Evolutionary conservation across 2,797 vertebrate genomes (phyloP).

Genomic region (Enteromius argenteus): DNA sequence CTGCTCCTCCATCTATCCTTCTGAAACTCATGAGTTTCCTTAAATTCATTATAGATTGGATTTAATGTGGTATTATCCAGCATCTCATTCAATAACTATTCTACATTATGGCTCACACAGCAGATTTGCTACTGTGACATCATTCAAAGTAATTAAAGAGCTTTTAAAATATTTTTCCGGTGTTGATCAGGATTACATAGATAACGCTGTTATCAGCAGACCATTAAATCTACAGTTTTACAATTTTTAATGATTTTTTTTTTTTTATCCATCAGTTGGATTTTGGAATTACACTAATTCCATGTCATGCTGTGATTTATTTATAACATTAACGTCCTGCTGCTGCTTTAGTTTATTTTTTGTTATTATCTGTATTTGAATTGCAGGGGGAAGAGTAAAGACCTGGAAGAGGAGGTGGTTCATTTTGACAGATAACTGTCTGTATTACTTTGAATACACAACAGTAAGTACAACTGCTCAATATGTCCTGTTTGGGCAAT

Average conservation of each 20-base stretch:
- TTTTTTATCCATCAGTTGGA: background rate
- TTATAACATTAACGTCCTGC: background rate
- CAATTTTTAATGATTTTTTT: slow-evolving; percentile 52
- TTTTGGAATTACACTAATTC: background rate
- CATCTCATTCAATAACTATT: background rate
- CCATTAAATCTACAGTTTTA: slow-evolving; percentile 73
- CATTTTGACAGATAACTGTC: slow-evolving; percentile 97
- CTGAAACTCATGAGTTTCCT: background rate
- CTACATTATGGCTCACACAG: slow-evolving; percentile 2
- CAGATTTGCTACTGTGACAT: slow-evolving; percentile 15
- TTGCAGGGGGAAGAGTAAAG: slow-evolving; percentile 93
- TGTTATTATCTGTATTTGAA: background rate
- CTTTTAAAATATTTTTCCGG: background rate
- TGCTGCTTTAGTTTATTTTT: background rate
- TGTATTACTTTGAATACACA: slow-evolving; percentile 98
- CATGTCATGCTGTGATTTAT: background rate
- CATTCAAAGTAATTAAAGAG: slow-evolving; percentile 1
- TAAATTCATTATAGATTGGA: background rate
- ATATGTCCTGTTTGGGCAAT: background rate
- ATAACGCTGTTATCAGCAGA: slow-evolving; percentile 9
- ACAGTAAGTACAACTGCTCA: slow-evolving; percentile 81
- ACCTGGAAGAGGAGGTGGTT: slow-evolving; percentile 99
- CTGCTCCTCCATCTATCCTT: background rate
- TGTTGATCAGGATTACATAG: background rate
- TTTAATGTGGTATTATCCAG: background rate